A percentile compares a stretch with the other conserved stretches of the same genome.
Evolutionary conservation across 1,140 invertebrate genomes (phyloP).

Genomic region (Drosophila varians): DNA sequence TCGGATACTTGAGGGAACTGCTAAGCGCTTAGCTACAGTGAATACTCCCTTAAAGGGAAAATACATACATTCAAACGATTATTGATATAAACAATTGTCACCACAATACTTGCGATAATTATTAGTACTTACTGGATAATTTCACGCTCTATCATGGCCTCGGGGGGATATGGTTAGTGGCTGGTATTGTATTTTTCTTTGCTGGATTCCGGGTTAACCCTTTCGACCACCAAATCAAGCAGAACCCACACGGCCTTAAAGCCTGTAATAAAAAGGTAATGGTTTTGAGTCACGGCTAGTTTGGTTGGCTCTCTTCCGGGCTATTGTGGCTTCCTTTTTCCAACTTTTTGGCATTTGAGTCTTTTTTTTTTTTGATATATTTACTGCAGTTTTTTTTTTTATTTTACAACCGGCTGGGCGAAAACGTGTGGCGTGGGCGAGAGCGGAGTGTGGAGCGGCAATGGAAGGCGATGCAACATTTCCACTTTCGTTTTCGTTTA

Average conservation of each 20-base stretch:
- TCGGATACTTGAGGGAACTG: conserved; percentile 13
- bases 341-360: conserved; percentile 26
- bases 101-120: background rate
- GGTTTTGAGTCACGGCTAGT: conserved; percentile 32
- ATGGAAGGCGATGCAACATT: conserved; percentile 60
- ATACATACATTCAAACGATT: no score
- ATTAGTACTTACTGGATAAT: conserved; percentile 69
- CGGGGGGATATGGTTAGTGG: background rate
- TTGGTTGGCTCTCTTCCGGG: conserved; percentile 25
- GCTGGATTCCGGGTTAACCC: background rate
- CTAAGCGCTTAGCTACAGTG: conserved; percentile 4
- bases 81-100: background rate
- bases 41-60: background rate
- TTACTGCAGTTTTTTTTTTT: background rate
- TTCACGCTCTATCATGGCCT: conserved; percentile 70
- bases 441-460: conserved; percentile 23
- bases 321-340: conserved; percentile 28
- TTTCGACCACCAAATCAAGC: conserved; percentile 23
- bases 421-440: conserved; percentile 33
- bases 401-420: conserved; percentile 37
- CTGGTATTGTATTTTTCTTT: background rate
- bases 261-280: conserved; percentile 40
- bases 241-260: conserved; percentile 22
- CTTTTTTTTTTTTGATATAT: conserved; percentile 26
- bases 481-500: conserved; percentile 74